A percentile compares a stretch with the other conserved stretches of the same genome.
Evolutionary conservation across 1,140 invertebrate species (phyloP).

Genomic region (Nymphalis io): DNA sequence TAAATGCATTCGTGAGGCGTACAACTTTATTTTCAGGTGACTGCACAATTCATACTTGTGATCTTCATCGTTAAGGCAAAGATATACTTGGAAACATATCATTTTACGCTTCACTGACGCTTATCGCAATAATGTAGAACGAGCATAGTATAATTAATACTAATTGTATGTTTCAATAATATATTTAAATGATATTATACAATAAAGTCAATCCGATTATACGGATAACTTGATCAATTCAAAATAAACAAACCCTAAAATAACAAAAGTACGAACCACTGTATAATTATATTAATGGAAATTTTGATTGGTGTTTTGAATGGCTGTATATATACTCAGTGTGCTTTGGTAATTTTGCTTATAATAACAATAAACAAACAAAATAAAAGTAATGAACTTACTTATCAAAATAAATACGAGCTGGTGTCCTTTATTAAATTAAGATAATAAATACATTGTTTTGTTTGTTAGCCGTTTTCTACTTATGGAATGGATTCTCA

Average conservation of each 20-base stretch:
- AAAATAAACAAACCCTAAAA: conserved; percentile 32
- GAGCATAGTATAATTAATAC: too few relatives aligned
- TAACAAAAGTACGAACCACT: conserved; percentile 33
- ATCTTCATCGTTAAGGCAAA: too few relatives aligned
- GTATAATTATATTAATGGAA: conserved; percentile 37
- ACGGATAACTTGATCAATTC: conserved; percentile 1
- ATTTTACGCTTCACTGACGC: too few relatives aligned
- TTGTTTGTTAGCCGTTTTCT: too few relatives aligned
- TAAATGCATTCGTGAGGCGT: too few relatives aligned
- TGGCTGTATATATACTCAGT: conserved; percentile 14
- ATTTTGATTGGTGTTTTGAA: conserved; percentile 38
- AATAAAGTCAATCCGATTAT: conserved; percentile 15
- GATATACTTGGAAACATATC: too few relatives aligned
- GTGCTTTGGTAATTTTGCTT: background rate
- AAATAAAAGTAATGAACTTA: conserved; percentile 18
- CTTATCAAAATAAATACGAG: conserved; percentile 5
- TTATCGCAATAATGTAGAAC: too few relatives aligned
- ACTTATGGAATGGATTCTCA: too few relatives aligned
- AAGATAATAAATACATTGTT: background rate
- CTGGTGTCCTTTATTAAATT: background rate
- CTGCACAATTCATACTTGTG: too few relatives aligned
- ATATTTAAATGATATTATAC: background rate
- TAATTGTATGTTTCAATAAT: too few relatives aligned
- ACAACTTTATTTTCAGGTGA: too few relatives aligned
- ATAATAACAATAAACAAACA: background rate